phyloP scores from a whole-genome alignment of 2,797 vertebrate genomes.

The Miichthys miiuy region DNA sequence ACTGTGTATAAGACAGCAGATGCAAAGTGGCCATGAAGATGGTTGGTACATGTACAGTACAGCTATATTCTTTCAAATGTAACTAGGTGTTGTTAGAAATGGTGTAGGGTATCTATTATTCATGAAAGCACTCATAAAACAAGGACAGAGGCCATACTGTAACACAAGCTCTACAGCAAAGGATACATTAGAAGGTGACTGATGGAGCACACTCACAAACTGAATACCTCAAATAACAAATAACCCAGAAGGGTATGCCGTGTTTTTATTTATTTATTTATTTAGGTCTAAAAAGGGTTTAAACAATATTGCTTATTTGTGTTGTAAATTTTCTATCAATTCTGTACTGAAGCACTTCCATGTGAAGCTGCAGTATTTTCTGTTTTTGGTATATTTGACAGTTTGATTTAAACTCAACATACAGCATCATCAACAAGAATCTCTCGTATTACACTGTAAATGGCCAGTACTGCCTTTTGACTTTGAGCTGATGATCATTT shows the following conservation, averaged over 20 bases:
- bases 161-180: conserved; percentile 3
- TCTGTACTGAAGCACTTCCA: background rate
- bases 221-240: conserved; percentile 9
- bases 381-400: conserved; percentile 3
- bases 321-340: background rate
- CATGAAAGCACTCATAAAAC: conserved; percentile 12
- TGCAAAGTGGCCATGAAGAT: background rate
- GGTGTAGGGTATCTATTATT: background rate
- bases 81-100: background rate
- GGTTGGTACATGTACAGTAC: background rate
- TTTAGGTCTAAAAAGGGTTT: too few relatives aligned
- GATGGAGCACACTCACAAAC: background rate
- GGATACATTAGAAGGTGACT: background rate
- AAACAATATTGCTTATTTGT: background rate
- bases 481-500: background rate
- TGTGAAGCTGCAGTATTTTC: background rate
- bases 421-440: background rate
- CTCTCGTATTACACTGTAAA: background rate
- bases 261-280: background rate
- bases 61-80: background rate
- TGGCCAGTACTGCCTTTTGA: background rate
- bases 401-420: conserved; percentile 14
- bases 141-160: conserved; percentile 9
- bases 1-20: background rate
- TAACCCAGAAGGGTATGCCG: background rate